Conservation (phyloP, 2,888 invertebrate genomes). For the Drosophila silvestris region DNA sequence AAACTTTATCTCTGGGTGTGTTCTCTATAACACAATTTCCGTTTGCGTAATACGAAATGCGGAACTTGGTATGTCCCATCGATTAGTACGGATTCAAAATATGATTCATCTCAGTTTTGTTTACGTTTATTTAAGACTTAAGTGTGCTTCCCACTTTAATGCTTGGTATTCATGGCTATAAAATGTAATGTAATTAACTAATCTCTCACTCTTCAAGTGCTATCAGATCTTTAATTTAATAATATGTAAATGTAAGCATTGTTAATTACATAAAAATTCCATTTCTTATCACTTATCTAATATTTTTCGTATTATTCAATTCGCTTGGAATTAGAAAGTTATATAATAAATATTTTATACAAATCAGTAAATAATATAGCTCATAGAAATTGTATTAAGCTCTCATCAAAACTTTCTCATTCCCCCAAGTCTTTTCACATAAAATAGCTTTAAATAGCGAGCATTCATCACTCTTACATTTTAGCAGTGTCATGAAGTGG, state of each 20-base stretch:
- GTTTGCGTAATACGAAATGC: neutral
- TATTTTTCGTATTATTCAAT: too few species aligned
- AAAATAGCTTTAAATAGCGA: neutral
- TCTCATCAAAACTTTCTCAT: conserved; percentile 9
- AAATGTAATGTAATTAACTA: neutral
- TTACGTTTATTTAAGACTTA: neutral
- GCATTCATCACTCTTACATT: conserved; percentile 7
- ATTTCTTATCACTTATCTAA: neutral
- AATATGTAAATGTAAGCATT: neutral
- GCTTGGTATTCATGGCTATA: neutral
- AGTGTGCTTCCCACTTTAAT: neutral
- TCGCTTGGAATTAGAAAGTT: neutral
- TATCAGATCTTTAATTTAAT: neutral
- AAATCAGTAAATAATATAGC: conserved; percentile 1
- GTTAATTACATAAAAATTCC: neutral
- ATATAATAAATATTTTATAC: neutral
- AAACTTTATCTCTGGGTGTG: neutral
- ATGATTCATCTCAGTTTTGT: neutral
- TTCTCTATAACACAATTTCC: neutral
- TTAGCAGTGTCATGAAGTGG: neutral
- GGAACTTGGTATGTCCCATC: neutral
- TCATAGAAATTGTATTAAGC: neutral
- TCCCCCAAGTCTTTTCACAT: neutral
- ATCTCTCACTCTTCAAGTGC: neutral
- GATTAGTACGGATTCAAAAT: neutral